Conservation (phyloP, 2,113 vertebrate genomes). For the Zosterops pallidus region DNA sequence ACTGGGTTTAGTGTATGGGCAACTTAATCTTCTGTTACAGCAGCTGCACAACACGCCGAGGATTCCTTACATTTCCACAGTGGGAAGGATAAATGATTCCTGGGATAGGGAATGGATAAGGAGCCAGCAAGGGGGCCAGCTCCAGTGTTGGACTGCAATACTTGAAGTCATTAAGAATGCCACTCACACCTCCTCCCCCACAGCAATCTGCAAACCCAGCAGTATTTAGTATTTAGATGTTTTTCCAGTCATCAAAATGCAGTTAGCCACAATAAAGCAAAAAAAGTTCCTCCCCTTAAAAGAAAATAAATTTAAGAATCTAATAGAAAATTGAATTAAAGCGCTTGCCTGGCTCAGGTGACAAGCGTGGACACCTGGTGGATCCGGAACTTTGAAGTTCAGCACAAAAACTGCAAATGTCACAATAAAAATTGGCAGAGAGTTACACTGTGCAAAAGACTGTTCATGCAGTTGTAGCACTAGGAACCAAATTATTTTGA, state of each 20-base stretch:
- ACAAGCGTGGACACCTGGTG: neutral
- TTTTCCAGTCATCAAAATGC: neutral
- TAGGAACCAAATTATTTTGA: neutral
- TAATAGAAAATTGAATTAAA: neutral
- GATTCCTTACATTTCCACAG: neutral
- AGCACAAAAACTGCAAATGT: neutral
- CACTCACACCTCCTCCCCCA: neutral
- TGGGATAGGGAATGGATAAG: neutral
- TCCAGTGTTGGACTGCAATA: neutral
- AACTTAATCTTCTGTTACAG: slow-evolving; percentile 70
- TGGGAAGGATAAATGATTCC: slow-evolving; percentile 24
- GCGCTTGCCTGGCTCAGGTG: neutral
- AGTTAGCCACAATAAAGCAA: neutral
- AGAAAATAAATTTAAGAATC: neutral
- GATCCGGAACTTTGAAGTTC: neutral
- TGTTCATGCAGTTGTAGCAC: neutral
- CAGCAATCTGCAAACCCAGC: neutral
- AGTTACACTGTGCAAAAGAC: neutral
- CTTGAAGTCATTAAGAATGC: neutral
- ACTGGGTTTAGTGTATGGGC: slow-evolving; percentile 53
- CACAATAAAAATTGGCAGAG: neutral
- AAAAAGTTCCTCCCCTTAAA: neutral
- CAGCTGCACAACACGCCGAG: slow-evolving; percentile 45
- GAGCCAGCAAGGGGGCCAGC: neutral
- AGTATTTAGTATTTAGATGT: neutral